Conservation (phyloP, 2,888 invertebrate species). For the Cerastis leucographa region DNA sequence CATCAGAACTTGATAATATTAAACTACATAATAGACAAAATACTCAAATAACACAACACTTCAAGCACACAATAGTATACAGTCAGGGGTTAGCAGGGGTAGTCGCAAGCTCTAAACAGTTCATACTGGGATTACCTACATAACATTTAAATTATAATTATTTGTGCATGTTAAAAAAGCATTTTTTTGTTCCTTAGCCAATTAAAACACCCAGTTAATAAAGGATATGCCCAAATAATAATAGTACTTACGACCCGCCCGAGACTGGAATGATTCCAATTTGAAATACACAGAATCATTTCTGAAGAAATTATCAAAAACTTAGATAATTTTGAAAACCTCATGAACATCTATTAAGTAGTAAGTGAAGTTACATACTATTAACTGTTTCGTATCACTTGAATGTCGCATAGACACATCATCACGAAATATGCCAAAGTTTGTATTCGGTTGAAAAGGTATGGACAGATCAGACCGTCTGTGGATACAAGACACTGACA, state of each 20-base stretch:
- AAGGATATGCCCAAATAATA: not conserved
- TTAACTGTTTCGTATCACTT: not conserved
- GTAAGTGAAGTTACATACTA: not conserved
- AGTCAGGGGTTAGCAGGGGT: slow-evolving; percentile 34
- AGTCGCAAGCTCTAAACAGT: slow-evolving; percentile 40
- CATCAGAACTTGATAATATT: not conserved
- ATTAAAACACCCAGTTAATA: slow-evolving; percentile 17
- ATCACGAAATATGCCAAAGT: not conserved
- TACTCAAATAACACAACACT: slow-evolving; percentile 38
- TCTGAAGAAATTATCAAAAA: not conserved
- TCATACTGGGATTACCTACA: slow-evolving; percentile 23
- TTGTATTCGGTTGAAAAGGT: not conserved
- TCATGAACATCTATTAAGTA: not conserved
- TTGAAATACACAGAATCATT: not conserved
- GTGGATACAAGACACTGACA: not conserved
- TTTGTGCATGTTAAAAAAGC: slow-evolving; percentile 20
- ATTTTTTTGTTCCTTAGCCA: slow-evolving; percentile 1
- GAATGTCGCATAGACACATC: not conserved
- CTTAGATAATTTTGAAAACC: not conserved
- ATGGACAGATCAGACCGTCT: not conserved
- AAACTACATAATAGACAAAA: not conserved
- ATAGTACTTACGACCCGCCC: slow-evolving; percentile 23
- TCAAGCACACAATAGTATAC: slow-evolving; percentile 41
- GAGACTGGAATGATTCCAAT: not conserved
- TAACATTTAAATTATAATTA: not conserved